Evolutionary conservation across 2,888 invertebrate species (phyloP), one percentile per base, ranked within the genome.

Genomic region (Epinotia demarniana): DNA sequence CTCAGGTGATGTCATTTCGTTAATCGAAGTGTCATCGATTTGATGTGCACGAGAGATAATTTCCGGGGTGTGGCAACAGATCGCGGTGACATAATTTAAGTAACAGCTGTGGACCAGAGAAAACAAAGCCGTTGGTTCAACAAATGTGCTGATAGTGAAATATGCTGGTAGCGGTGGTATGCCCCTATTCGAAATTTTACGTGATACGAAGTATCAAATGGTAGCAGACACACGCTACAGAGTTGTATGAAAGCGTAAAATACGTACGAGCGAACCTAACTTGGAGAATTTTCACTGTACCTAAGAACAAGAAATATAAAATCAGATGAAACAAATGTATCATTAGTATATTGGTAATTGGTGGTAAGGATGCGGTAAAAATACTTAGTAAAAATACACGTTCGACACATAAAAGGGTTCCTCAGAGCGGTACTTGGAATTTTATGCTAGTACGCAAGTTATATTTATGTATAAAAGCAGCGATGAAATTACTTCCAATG

Each of bases 11-110:
- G 75, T 75, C 61, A 75, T 72, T 71, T 43, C 43, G 70, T 75
- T 72, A 75, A 72, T 46, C 75, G 67, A 62, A 67, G 75, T 75
- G 60, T 72, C 75, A 66, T 75, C 66, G 66, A 75, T 72, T 75
- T 53, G 75, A 75, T 62, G 72, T 72, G 72, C 71, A 72, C 75
- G 75, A 72, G 61, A 55, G 72, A 66, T 70, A 55, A 72, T 67
- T 61, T 75, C 72, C 75, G 75, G 71, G 55, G 66, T 67, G 75
- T 27, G 69, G 43, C 66, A 67, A 75, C 43, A 64, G 64, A 75
- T 60, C 60, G 18, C 57, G 53, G 55, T 72, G 67, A 75, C 61
- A 75, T 67, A 72, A 75, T 66, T 62, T 46, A 57, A 67, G 76
- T 82, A 60, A 49, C 62, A 74, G 60, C 23, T 63, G 46, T 68